Base-by-base conservation (phyloP, 2,888 invertebrate genomes). In the Agrotis puta region DNA sequence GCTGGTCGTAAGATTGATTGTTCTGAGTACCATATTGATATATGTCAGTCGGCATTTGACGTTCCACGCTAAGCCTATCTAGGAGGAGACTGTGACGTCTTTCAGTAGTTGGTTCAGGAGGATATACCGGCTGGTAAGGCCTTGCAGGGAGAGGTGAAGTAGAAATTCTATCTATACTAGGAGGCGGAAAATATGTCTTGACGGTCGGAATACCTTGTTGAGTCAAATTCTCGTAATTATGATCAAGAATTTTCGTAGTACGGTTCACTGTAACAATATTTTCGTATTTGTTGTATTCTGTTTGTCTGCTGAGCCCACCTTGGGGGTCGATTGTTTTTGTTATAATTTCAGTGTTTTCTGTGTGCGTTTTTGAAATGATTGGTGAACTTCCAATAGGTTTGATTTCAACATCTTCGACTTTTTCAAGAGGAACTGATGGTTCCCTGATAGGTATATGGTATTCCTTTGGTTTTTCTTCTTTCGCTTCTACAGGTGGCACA, bases 351-450 rank as follows among this genome's bases (percentile, higher is more conserved):
- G 95, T 95, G 50, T 90, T 94, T 81, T 93, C 91, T 64, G 92
- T 90, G 27, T 91, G 93, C 14, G 94, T 89, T 85, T 94, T 95
- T 11, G 93, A 92, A 51, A 94, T 89, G 5, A 92, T 88, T 61
- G 93, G 90, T 22, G 93, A 93, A 57, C 94, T 89, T 11, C 93
- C 94, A 59, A 96, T 95, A 2, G 96, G 95, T 75, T 95, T 96
- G 27, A 96, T 96, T 89, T 96, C 96, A 53, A 95, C 89, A 79
- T 94, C 95, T 88, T 95, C 95, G 39, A 94, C 94, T 86, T 94
- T 95, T 39, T 96, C 96, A 24, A 95, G 87, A 20, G 94, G 95
- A 45, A 95, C 90, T 6, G 95, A 94, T 39, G 94, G 95, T 79
- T 95, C 96, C 65, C 93, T 91, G 13, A 93, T 83, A 11, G 93